Base-by-base conservation (phyloP, 2,113 vertebrate species). In the Rhea pennata region DNA sequence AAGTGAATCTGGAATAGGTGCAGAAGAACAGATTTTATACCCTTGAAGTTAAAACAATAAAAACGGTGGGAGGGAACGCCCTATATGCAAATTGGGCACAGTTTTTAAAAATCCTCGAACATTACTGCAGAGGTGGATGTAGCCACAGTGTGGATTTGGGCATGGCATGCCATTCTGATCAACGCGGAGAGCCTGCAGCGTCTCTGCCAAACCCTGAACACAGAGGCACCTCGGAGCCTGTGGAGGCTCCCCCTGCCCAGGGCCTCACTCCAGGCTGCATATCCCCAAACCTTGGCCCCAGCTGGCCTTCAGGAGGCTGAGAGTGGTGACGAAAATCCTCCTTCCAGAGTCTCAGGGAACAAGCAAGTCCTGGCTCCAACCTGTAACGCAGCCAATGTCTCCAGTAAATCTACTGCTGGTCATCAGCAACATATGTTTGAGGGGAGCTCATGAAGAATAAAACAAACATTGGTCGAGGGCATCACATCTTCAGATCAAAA, bases 401-500 rank as follows among this genome's bases (percentile, higher is more conserved):
- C 53, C 39, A 51, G 20, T 42, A 76, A 69, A 83, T 56, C 19
- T 6, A 29, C 24, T 78, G 33, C 51, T 65, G 36, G 13, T 61
- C 79, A 72, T 24, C 62, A 76, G 31, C 72, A 54, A 64, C 13
- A 5, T 39, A 56, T 61, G 72, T 79, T 39, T 44, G 46, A 31
- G 64, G 67, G 24, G 39, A 66, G 2, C 7, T 51, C 44, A 29
- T 16, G 71, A 73, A 62, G 22, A 70, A 4, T 14, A 15, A 40
- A 88, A 58, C 5, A 73, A 76, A 17, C 24, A 73, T 87, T 39
- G n/a, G 40, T 33, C 17, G 51, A 91, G 24, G 14, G 21, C 24
- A 84, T 62, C 24, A 53, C 9, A 21, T 74, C 80, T 92, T 81
- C 54, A 87, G 22, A 40, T 71, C 7, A 70, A 66, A 93, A 95